Conservation (phyloP, 2,888 invertebrate species). For the Meteorus cinctellus region DNA sequence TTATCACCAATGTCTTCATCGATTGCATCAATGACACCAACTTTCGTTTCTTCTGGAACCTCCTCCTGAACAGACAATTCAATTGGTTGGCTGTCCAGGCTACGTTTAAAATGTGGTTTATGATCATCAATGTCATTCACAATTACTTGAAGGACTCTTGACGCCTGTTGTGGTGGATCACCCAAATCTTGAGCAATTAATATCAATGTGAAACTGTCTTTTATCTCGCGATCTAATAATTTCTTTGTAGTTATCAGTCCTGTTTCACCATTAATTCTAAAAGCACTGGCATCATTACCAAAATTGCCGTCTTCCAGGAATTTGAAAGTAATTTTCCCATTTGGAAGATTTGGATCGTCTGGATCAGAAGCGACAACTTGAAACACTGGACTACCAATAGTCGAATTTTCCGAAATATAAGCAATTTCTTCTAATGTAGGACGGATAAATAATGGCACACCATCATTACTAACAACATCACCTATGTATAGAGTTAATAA, state of each 20-base stretch:
- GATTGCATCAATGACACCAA: conserved; percentile 81
- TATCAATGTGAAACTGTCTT: conserved; percentile 84
- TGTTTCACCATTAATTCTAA: conserved; percentile 73
- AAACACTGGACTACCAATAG: conserved; percentile 83
- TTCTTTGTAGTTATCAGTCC: conserved; percentile 83
- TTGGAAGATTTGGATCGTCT: conserved; percentile 84
- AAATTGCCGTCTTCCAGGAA: conserved; percentile 81
- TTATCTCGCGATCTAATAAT: conserved; percentile 83
- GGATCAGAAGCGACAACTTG: conserved; percentile 86
- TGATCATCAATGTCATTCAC: conserved; percentile 87
- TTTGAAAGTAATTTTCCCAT: conserved; percentile 82
- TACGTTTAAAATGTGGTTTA: conserved; percentile 82
- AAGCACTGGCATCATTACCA: conserved; percentile 68
- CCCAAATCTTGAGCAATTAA: conserved; percentile 87
- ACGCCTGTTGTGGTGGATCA: conserved; percentile 83
- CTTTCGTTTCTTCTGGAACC: conserved; percentile 78
- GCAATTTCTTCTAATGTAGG: conserved; percentile 83
- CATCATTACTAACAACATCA: conserved; percentile 87
- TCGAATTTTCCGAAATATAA: conserved; percentile 83
- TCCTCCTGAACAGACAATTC: conserved; percentile 81
- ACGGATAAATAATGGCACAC: conserved; percentile 83
- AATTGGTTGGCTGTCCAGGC: conserved; percentile 79
- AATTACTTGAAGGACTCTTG: conserved; percentile 80
- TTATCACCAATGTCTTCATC: conserved; percentile 86
- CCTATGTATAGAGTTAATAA: conserved; percentile 82